A percentile compares a stretch with the other conserved stretches of the same genome.
Evolutionary conservation across 2,888 invertebrate species (phyloP).

Genomic region (Patella caerulea): DNA sequence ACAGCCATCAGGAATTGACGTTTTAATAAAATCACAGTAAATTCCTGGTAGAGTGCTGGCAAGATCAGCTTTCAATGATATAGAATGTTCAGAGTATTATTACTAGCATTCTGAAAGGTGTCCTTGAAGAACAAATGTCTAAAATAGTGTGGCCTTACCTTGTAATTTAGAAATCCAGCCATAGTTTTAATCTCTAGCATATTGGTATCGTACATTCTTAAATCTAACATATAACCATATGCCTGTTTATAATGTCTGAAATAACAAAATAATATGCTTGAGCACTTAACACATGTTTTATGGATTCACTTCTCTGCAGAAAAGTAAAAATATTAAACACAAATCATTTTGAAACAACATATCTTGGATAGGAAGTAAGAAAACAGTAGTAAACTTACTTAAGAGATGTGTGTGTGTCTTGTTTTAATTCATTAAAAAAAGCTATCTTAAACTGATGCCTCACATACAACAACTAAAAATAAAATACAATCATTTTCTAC

Average conservation of each 20-base stretch:
- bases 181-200: slow-evolving; percentile 93
- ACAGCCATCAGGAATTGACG: not conserved
- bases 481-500: slow-evolving; percentile 9
- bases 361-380: no score
- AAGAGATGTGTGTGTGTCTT: slow-evolving; percentile 75
- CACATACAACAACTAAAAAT: slow-evolving; percentile 82
- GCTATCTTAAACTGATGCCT: slow-evolving; percentile 97
- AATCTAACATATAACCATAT: slow-evolving; percentile 90
- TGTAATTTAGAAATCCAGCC: slow-evolving; percentile 96
- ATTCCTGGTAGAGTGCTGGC: no score
- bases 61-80: no score
- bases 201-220: slow-evolving; percentile 90
- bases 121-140: not conserved
- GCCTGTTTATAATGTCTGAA: slow-evolving; percentile 80
- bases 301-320: not conserved
- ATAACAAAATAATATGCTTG: slow-evolving; percentile 20
- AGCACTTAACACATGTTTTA: not conserved
- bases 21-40: not conserved
- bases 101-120: no score
- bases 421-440: slow-evolving; percentile 92
- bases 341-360: not conserved
- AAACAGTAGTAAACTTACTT: slow-evolving; percentile 57
- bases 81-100: no score
- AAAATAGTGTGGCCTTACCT: slow-evolving; percentile 72
- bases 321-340: not conserved